Base-by-base conservation (phyloP, 2,888 invertebrate genomes). In the Lamellibrachia columna region DNA sequence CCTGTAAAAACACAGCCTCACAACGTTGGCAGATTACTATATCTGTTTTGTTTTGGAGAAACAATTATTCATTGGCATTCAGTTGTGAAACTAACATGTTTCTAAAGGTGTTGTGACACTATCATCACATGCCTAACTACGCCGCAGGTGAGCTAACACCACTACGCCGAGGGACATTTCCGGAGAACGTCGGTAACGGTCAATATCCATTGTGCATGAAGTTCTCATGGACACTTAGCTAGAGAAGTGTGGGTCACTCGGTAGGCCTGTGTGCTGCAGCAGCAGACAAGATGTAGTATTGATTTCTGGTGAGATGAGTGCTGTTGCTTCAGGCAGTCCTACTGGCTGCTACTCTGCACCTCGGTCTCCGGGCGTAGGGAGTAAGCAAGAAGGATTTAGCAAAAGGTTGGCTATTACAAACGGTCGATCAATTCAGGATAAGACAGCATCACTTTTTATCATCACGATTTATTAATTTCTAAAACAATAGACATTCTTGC, bases 211-310 rank as follows among this genome's bases (percentile, higher is more conserved):
- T 75, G 75, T 75, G 22, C 22, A 75, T 75, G 75, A 75, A 75
- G 75, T 75, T 75, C 75, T 75, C 22, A 75, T 75, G 75, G n/a
- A 22, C 75, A 75, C 75, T 75, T 75, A 75, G 75, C 75, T 75
- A 75, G 75, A 75, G 75, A 75, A 75, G 75, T 75, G 75, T 75
- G 11, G 75, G 75, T 75, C 75, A 75, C 75, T 75, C 22, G 4
- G 75, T 75, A 6, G 75, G 75, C 22, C 15, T 75, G 75, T 75
- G 75, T 75, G 75, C 15, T 75, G 22, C 75, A 15, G 75, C n/a
- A 15, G 22, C 75, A 75, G 75, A 75, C 75, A 75, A 75, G 75
- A 75, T 15, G 75, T 75, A 75, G 22, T 75, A 75, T 75, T 75
- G 75, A 75, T 75, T 75, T 75, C 75, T 75, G 6, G 75, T n/a